These are phyloP conservation scores for Hetaerina americana DNA, from an alignment of 1,140 invertebrate genomes.

Conservation along the genomic window DNA sequence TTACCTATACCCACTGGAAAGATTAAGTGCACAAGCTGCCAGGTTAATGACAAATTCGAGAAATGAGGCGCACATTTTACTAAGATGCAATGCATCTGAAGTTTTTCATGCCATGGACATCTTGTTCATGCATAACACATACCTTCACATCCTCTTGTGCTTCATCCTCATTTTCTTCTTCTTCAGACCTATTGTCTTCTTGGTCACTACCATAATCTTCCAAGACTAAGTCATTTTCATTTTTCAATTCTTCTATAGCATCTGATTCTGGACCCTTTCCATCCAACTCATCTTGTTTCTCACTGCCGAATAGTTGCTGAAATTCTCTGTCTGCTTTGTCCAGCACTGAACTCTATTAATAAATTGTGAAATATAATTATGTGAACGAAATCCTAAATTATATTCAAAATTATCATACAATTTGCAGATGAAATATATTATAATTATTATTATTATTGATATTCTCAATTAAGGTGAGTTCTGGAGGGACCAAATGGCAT, in stretches of 20 bases:
- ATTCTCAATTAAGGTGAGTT: no score
- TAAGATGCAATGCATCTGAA: not conserved
- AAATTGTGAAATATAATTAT: not conserved
- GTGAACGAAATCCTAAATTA: not conserved
- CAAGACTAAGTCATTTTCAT: not conserved
- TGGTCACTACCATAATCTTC: not conserved
- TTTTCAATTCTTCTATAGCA: not conserved
- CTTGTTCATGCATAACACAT: not conserved
- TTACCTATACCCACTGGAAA: not conserved
- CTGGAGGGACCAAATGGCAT: no score
- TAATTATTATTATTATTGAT: not conserved
- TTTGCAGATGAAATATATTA: not conserved
- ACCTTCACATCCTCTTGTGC: not conserved
- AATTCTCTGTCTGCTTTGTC: not conserved
- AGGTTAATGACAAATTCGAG: not conserved
- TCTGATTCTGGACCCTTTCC: no score
- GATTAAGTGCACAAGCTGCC: not conserved
- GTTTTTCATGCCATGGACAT: not conserved
- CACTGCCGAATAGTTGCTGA: not conserved
- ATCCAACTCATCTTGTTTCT: not conserved
- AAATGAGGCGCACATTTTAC: not conserved
- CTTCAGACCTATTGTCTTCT: not conserved
- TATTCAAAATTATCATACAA: not conserved
- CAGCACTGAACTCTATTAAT: not conserved
- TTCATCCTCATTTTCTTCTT: not conserved